Evolutionary conservation across 2,888 invertebrate species (phyloP), one percentile per base, ranked within the genome.

Genomic region (Phaonia tiefii): DNA sequence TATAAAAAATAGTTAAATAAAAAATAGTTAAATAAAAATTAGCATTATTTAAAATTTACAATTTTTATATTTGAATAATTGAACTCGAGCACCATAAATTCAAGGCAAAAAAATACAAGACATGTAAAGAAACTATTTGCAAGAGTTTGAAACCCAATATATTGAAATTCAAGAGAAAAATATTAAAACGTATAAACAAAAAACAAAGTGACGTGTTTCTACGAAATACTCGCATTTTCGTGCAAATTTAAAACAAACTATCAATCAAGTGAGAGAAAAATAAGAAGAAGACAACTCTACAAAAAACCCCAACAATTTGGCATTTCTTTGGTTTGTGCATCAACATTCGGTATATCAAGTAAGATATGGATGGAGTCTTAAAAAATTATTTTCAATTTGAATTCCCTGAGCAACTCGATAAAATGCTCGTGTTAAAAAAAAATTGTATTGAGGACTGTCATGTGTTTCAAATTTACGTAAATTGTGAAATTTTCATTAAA

Each of bases 391-490:
- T 31, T 31, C 31, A 31, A n/a, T n/a, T 49, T 49, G 54, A 13
- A 54, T 54, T 54, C 25, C 8, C 8, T 31, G 31, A 1, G 25
- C 25, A 31, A 69, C 75, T 51, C 63, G 2, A 17, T n/a, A 10
- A 49, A 44, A 49, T 17, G 49, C 46, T 11, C 58, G 71, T 71
- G 42, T 54, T 75, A 11, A 54, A 54, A 13, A 54, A 22, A 8
- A 11, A n/a, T 1, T 11, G 51, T 39, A 26, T 66, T n/a, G n/a
- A n/a, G n/a, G n/a, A n/a, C 31, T n/a, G 22, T 22, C 22, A 20
- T 20, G 13, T 51, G 20, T 51, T 51, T 51, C 13, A 60, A 20
- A 26, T 71, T 71, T 71, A 71, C 71, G 71, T 71, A 71, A 71
- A 71, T 20, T 60, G 58, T 71, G 22, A 49, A 58, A 46, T 31